Conservation (phyloP, 2,888 invertebrate species). For the Xestia xanthographa region DNA sequence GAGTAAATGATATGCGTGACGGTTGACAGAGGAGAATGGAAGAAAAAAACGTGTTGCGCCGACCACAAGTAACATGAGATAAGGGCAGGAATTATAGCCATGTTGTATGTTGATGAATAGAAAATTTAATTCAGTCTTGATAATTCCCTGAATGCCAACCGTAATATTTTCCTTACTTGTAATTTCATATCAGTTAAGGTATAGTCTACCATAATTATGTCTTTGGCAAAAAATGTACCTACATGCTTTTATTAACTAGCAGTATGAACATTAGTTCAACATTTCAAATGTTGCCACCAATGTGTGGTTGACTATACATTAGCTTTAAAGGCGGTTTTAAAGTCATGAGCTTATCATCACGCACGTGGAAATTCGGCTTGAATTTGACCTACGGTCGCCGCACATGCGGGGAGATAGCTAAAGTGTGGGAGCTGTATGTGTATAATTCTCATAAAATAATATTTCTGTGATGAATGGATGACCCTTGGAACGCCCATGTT, state of each 20-base stretch:
- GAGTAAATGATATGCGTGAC: too few species aligned
- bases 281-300: not conserved
- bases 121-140: constrained; percentile 10
- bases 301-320: constrained; percentile 2
- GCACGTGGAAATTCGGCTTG: not conserved
- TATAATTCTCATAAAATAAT: not conserved
- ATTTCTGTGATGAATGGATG: not conserved
- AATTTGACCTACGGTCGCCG: not conserved
- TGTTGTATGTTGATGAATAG: constrained; percentile 18
- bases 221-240: not conserved
- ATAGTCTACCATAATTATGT: not conserved
- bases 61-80: too few species aligned
- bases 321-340: not conserved
- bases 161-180: not conserved
- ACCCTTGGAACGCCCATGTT: not conserved
- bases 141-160: constrained; percentile 9
- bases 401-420: not conserved
- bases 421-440: not conserved
- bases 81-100: not conserved
- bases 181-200: not conserved
- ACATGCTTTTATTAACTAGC: constrained; percentile 2
- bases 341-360: not conserved
- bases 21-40: too few species aligned
- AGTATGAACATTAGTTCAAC: not conserved
- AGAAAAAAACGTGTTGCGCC: too few species aligned